phyloP scores from a whole-genome alignment of 2,888 invertebrate genomes.

The Harmothoe impar region DNA sequence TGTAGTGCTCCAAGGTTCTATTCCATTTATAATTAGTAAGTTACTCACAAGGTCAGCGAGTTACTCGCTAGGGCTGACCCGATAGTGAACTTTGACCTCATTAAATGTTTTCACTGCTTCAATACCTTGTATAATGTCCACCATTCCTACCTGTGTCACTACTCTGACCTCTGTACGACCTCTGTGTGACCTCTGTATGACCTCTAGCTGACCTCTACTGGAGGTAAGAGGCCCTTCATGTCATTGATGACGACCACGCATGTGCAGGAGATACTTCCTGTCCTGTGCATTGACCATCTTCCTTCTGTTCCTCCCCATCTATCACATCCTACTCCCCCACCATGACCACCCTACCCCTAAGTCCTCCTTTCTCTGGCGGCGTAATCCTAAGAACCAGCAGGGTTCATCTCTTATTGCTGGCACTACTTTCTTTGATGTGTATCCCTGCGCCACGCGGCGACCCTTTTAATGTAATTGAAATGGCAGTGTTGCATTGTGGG shows the following conservation, averaged over 20 bases:
- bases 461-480: slow-evolving; percentile 56
- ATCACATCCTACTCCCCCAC: background rate
- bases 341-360: background rate
- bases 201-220: background rate
- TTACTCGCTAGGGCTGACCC: too few species aligned
- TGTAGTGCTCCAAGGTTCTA: too few species aligned
- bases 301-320: background rate
- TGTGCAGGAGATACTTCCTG: background rate
- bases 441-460: slow-evolving; percentile 44
- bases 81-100: too few species aligned
- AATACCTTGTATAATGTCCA: too few species aligned
- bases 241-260: background rate
- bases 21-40: too few species aligned
- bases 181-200: too few species aligned
- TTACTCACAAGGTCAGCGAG: too few species aligned
- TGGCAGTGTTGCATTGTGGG: slow-evolving; percentile 37
- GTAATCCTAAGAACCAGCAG: background rate
- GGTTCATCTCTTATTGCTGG: slow-evolving; percentile 44
- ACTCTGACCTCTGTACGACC: too few species aligned
- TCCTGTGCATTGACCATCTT: background rate
- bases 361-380: background rate
- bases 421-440: slow-evolving; percentile 50
- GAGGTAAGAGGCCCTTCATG: background rate
- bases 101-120: too few species aligned
- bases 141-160: too few species aligned